These are phyloP conservation scores for Drosophila dunni DNA, from an alignment of 1,140 invertebrate genomes.

Conservation along the genomic window DNA sequence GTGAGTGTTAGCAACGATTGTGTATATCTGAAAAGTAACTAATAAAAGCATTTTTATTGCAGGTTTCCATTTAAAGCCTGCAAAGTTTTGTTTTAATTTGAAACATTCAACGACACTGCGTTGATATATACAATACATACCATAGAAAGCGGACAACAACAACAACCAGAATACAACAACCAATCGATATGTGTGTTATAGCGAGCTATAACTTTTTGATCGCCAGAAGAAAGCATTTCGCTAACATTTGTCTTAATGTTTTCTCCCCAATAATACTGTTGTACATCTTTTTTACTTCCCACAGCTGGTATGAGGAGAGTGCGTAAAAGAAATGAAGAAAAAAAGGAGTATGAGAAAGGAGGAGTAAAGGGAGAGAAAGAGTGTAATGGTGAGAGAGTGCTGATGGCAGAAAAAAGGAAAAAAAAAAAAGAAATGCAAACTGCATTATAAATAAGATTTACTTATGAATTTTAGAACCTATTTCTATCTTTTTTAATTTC, in stretches of 20 bases:
- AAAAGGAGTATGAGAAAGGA: constrained; percentile 39
- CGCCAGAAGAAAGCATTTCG: constrained; percentile 59
- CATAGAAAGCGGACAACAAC: constrained; percentile 43
- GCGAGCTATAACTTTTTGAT: constrained; percentile 27
- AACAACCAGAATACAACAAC: constrained; percentile 37
- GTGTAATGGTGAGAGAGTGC: constrained; percentile 37
- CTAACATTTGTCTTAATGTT: constrained; percentile 60
- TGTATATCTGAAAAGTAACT: neutral
- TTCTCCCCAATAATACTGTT: constrained; percentile 70
- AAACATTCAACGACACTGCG: constrained; percentile 29
- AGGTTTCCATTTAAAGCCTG: constrained; percentile 71
- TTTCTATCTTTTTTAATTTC: constrained; percentile 55
- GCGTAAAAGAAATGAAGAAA: constrained; percentile 47
- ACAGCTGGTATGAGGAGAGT: constrained; percentile 73
- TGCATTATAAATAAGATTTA: constrained; percentile 36
- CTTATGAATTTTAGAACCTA: constrained; percentile 51
- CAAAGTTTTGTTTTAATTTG: constrained; percentile 61
- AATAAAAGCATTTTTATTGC: constrained; percentile 5
- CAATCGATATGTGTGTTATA: constrained; percentile 28
- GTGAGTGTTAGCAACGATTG: constrained; percentile 37
- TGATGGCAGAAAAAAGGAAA: constrained; percentile 19
- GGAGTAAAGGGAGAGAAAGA: neutral
- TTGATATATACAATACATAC: constrained; percentile 35
- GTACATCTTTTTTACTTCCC: constrained; percentile 81
- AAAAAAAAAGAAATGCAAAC: constrained; percentile 29